Percentiles rank a stretch among this genome's conserved stretches.
phyloP scores from a whole-genome alignment of 2,797 vertebrate genomes.

The Myioborus miniatus region DNA sequence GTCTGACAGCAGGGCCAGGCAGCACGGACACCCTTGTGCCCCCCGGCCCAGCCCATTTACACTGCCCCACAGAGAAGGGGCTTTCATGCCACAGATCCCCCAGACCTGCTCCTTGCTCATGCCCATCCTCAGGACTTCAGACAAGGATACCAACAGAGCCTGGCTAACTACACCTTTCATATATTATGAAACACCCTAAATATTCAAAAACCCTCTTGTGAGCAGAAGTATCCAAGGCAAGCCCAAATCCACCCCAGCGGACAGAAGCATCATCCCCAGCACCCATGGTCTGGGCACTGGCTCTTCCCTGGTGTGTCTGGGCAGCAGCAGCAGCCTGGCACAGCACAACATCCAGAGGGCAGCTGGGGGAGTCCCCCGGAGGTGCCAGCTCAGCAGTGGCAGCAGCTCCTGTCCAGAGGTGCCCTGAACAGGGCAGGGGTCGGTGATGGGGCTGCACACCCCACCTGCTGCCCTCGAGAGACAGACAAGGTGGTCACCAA shows the following conservation, averaged over 20 bases:
- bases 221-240: not conserved
- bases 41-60: accelerated
- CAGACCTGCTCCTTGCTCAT: not conserved
- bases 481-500: constrained; percentile 11
- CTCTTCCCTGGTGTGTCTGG: accelerated
- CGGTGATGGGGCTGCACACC: not conserved
- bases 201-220: not conserved
- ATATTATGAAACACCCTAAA: not conserved
- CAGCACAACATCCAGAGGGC: not conserved
- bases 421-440: not conserved
- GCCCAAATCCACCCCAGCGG: accelerated
- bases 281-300: accelerated
- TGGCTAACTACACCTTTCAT: not conserved
- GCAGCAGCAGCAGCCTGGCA: not conserved
- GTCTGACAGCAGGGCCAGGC: not conserved
- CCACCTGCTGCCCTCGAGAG: not conserved
- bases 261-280: not conserved
- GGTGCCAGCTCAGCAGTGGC: not conserved
- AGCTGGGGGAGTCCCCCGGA: not conserved
- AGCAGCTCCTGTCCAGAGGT: not conserved
- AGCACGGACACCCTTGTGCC: not conserved
- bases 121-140: not conserved
- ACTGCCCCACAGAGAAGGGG: accelerated
- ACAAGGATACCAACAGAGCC: not conserved
- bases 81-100: not conserved